Evolutionary conservation across 1,140 invertebrate genomes (phyloP), one percentile per base, ranked within the genome.

Genomic region (Drosophila pseudoananassae): DNA sequence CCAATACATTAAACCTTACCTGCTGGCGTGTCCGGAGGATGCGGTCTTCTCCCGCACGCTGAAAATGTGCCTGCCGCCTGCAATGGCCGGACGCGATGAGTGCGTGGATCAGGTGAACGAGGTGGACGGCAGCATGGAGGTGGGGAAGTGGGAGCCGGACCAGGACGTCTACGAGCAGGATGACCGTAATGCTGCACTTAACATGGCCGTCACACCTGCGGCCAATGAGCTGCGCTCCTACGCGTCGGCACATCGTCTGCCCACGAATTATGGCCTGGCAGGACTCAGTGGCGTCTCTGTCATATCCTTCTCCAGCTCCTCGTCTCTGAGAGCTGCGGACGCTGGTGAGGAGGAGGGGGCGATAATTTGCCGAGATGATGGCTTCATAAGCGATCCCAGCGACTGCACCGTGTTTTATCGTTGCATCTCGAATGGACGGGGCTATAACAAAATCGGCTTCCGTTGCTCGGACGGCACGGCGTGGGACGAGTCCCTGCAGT

Each of bases 401-500:
- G 94, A 97, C 83, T 97, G 96, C 82, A 94, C 92, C 64, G 96
- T 95, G 90, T 97, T 97, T 90, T 96, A 96, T 82, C 94, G 96
- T 91, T 97, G 96, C 92, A 95, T 96, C 15, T 93, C 93, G 56
- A 93, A 94, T 65, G 93, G 93, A 10, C 89, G 92, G 14, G 93
- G 93, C 55, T 95, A 93, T 68, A 93, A 92, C 52, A 94, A 93
- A 87, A 94, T 95, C 76, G 94, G 95, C 76, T 97, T 95, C 91
- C 93, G 92, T 9, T 97, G 96, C 84, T 94, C 94, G 15, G 92
- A 93, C 45, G 94, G 94, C 64, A 96, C 96, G 7, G 94, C 96
- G 61, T 97, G 95, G 95, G 95, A 96, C 92, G 93, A 94, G 52
- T 90, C 93, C 4, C 87, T 93, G 50, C 91, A 94, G 91, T 93